A percentile compares a stretch with the other conserved stretches of the same genome.
phyloP scores from a whole-genome alignment of 2,888 invertebrate genomes.

The Cenopis cana region DNA sequence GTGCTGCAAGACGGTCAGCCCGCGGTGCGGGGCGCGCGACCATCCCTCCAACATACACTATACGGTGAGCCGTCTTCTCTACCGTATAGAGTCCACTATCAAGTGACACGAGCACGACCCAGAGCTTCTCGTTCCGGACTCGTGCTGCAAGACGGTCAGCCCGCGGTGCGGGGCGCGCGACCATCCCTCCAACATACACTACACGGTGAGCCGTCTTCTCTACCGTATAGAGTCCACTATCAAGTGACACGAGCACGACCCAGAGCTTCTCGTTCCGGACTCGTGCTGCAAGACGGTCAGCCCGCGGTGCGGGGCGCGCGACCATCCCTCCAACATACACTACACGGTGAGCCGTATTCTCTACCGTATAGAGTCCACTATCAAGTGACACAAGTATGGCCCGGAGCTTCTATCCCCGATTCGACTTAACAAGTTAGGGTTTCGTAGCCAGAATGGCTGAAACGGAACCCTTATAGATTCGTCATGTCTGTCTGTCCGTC shows the following conservation, averaged over 20 bases:
- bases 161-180: constrained; percentile 71
- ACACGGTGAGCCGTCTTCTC: constrained; percentile 84
- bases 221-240: neutral
- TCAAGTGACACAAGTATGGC: constrained; percentile 86
- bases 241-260: constrained; percentile 87
- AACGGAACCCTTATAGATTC: no score
- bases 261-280: constrained; percentile 90
- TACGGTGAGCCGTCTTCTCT: constrained; percentile 82
- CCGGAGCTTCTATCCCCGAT: constrained; percentile 87
- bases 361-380: neutral
- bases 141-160: constrained; percentile 91
- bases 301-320: constrained; percentile 65
- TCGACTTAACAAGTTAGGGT: no score
- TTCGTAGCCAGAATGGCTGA: no score
- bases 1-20: constrained; percentile 90
- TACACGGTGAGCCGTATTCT: constrained; percentile 85
- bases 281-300: constrained; percentile 92
- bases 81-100: neutral
- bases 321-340: constrained; percentile 94
- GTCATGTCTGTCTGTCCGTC: no score
- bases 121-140: constrained; percentile 91
- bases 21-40: constrained; percentile 72
- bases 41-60: constrained; percentile 95
- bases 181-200: constrained; percentile 94
- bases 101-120: constrained; percentile 87